Percentiles rank a stretch among this genome's conserved stretches.
These are phyloP conservation scores for Pachyuromys duprasi DNA, from an alignment of 2,797 vertebrate genomes.

Conservation along the genomic window DNA sequence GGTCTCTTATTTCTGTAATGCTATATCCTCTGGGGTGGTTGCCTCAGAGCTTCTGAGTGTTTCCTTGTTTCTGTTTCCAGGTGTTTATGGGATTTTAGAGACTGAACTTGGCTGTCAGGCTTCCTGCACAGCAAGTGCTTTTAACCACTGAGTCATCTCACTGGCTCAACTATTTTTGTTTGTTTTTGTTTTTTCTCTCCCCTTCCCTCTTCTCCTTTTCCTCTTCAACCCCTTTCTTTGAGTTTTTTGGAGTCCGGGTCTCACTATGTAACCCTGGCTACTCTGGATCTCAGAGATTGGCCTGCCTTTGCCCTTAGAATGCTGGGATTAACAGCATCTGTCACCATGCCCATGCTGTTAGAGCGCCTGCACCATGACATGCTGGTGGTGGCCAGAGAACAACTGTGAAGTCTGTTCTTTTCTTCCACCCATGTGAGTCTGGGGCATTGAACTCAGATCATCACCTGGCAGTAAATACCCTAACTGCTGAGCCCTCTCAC, in stretches of 20 bases:
- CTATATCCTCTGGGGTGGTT: not conserved
- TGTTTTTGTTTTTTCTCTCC: too few species aligned
- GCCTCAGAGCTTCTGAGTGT: not conserved
- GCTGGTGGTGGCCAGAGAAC: not conserved
- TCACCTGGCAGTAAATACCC: too few species aligned
- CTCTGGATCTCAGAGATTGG: not conserved
- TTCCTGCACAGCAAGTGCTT: not conserved
- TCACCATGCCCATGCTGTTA: not conserved
- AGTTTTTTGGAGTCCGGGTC: not conserved
- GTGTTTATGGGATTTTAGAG: not conserved
- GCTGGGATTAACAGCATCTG: not conserved
- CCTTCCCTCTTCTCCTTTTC: too few species aligned
- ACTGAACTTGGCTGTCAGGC: not conserved
- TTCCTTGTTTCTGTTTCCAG: not conserved
- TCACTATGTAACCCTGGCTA: not conserved
- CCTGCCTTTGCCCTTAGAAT: not conserved
- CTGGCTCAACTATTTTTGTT: not conserved
- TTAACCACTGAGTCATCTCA: not conserved
- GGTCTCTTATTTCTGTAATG: not conserved
- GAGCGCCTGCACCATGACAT: not conserved
- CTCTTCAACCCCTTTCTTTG: not conserved
- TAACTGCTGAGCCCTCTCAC: not conserved
- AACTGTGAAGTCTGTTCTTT: not conserved
- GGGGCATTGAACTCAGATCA: not conserved
- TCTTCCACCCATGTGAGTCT: not conserved